A percentile compares a stretch with the other conserved stretches of the same genome.
Conservation (phyloP, 2,888 invertebrate species). For the Leucoma salicis region DNA sequence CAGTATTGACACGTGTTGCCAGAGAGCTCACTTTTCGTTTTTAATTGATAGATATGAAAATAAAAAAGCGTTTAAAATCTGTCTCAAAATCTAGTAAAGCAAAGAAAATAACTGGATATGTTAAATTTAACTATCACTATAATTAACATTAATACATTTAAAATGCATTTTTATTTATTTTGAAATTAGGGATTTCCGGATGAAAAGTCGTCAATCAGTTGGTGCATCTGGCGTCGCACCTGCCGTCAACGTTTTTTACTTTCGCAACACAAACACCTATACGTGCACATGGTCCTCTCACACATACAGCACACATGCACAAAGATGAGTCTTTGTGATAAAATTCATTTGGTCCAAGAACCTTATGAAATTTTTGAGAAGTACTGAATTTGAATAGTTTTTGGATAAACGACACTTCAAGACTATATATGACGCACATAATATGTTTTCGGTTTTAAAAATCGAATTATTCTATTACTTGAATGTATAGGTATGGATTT, state of each 20-base stretch:
- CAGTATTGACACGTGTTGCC: conserved; percentile 27
- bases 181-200: conserved; percentile 40
- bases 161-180: conserved; percentile 20
- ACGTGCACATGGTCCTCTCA: conserved; percentile 9
- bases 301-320: neutral
- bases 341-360: neutral
- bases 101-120: neutral
- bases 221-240: conserved; percentile 57
- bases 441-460: too few species aligned
- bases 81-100: neutral
- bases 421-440: too few species aligned
- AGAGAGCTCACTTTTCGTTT: neutral
- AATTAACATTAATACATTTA: neutral
- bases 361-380: neutral
- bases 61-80: neutral
- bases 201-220: conserved; percentile 44
- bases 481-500: too few species aligned
- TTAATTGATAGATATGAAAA: neutral
- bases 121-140: neutral
- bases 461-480: too few species aligned
- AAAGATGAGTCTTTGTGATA: neutral
- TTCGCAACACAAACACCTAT: conserved; percentile 30
- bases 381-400: neutral
- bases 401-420: neutral
- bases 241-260: conserved; percentile 56